Percentiles rank a stretch among this genome's conserved stretches.
phyloP scores from a whole-genome alignment of 53 echinoderm and acorn worm species.

The Echinometra lucunter region DNA sequence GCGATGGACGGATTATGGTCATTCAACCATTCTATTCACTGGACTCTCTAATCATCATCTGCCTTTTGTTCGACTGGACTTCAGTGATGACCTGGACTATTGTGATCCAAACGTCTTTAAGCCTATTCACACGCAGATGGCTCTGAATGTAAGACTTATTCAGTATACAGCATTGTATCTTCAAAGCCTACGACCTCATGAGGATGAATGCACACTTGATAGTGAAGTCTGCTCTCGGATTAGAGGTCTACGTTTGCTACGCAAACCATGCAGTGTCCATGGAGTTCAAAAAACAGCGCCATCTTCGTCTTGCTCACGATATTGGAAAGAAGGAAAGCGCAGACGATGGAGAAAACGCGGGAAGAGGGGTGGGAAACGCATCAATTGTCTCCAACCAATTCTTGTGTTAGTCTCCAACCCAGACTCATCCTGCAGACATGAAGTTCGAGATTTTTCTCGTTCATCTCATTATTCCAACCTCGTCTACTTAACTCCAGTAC shows the following conservation, averaged over 20 bases:
- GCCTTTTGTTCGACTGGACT: background rate
- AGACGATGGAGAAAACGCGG: constrained; percentile 17
- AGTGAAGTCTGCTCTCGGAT: constrained; percentile 33
- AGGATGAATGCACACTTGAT: constrained; percentile 13
- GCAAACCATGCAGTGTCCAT: constrained; percentile 43
- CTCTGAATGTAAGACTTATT: constrained; percentile 33
- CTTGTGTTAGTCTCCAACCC: constrained; percentile 39
- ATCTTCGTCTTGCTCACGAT: background rate
- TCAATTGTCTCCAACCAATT: constrained; percentile 22
- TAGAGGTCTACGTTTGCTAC: constrained; percentile 13
- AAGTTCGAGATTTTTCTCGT: too few relatives aligned
- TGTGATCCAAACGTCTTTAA: background rate
- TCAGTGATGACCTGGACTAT: background rate
- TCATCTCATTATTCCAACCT: background rate
- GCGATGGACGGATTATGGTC: background rate
- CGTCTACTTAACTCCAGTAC: background rate
- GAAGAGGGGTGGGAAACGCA: constrained; percentile 6
- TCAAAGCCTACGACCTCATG: constrained; percentile 4
- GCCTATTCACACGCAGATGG: too few relatives aligned
- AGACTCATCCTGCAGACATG: background rate
- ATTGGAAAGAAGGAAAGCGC: constrained; percentile 29
- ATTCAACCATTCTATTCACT: background rate
- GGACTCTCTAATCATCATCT: background rate
- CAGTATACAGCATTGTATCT: constrained; percentile 39
- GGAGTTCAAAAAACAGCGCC: background rate